These are phyloP conservation scores for Tichodroma muraria DNA, from an alignment of 2,113 vertebrate genomes.

Conservation along the genomic window DNA sequence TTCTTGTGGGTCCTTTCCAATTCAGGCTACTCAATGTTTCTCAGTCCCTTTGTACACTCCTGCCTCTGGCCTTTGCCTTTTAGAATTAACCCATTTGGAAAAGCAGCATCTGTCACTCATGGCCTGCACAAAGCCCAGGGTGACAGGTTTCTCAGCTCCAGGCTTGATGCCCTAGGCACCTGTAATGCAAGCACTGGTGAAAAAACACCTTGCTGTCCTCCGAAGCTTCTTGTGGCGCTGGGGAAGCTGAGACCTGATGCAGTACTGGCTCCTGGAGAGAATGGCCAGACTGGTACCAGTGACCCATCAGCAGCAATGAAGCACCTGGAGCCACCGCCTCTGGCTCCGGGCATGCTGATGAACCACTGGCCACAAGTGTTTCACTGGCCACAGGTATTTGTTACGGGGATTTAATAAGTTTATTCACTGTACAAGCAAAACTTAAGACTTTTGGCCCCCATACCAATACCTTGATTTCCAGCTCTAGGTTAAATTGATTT, in stretches of 20 bases:
- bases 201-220: background rate
- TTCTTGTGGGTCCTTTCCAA: background rate
- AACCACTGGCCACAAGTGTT: fast-evolving
- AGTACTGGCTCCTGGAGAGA: background rate
- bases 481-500: background rate
- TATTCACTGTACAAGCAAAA: background rate
- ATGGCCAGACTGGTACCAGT: background rate
- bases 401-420: fast-evolving
- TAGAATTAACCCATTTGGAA: fast-evolving
- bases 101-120: background rate
- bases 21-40: background rate
- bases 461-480: background rate
- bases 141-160: background rate
- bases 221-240: fast-evolving
- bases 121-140: background rate
- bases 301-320: background rate
- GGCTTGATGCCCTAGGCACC: background rate
- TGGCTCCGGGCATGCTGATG: fast-evolving
- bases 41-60: fast-evolving
- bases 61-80: background rate
- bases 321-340: background rate
- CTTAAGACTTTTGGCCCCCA: background rate
- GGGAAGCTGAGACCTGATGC: background rate
- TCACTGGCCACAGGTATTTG: too few species aligned
- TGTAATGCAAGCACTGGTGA: background rate